phyloP scores from a whole-genome alignment of 1,140 invertebrate genomes.

The Condylostylus longicornis region DNA sequence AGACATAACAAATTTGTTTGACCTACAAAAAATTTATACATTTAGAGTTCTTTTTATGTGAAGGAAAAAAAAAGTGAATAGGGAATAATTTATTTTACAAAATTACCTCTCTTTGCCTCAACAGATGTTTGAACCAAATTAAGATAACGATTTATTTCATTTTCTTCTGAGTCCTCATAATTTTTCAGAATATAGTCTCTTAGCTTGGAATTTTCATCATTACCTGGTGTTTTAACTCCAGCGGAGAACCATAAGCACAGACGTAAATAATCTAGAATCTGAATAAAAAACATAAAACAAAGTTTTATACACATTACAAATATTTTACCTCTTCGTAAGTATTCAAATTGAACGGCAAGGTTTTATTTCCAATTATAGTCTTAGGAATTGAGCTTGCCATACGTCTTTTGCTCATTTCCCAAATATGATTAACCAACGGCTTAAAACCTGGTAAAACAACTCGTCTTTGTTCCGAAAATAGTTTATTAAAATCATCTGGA shows the following conservation, averaged over 20 bases:
- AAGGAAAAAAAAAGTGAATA: background rate
- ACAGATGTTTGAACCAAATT: constrained; percentile 26
- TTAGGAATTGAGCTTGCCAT: constrained; percentile 28
- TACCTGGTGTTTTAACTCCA: constrained; percentile 31
- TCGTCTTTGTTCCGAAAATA: constrained; percentile 22
- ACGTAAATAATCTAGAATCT: constrained; percentile 63
- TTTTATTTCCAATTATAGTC: constrained; percentile 45
- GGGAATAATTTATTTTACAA: too few species aligned
- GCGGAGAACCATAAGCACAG: constrained; percentile 46
- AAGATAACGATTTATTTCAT: constrained; percentile 29
- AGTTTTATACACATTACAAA: constrained; percentile 7
- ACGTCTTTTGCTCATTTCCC: constrained; percentile 29
- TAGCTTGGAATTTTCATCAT: constrained; percentile 18
- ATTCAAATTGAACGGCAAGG: constrained; percentile 47
- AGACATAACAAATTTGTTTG: constrained; percentile 24
- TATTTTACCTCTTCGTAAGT: constrained; percentile 44
- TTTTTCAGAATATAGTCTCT: constrained; percentile 21
- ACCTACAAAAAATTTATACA: constrained; percentile 8
- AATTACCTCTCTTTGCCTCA: constrained; percentile 27
- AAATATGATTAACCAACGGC: constrained; percentile 27
- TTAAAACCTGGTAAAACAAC: constrained; percentile 30
- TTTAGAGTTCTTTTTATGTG: background rate
- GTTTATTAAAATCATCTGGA: constrained; percentile 22
- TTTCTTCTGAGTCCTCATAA: constrained; percentile 17
- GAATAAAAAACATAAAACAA: constrained; percentile 11